phyloP scores from a whole-genome alignment of 37 sponge, comb jelly and placozoan genomes.

The Crambe crambe region DNA sequence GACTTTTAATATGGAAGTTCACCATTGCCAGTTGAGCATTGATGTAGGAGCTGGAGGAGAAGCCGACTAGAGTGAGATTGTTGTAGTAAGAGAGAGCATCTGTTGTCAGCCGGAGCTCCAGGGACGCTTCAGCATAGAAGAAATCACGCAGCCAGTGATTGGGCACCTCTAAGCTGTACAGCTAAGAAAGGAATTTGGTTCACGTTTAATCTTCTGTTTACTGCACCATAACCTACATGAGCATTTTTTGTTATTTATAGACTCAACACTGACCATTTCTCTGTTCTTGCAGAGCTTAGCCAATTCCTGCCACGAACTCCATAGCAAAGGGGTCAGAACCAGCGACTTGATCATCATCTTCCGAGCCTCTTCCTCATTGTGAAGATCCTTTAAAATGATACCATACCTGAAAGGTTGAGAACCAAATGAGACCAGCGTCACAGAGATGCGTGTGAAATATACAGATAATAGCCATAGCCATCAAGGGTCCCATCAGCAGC shows the following conservation, averaged over 20 bases:
- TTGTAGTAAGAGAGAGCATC: constrained; percentile 83
- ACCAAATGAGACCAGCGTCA: not conserved
- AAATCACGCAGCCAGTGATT: constrained; percentile 89
- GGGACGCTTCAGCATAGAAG: constrained; percentile 73
- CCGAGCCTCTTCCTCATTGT: constrained; percentile 28
- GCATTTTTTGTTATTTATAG: no score
- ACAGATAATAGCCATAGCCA: constrained; percentile 78
- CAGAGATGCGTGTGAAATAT: not conserved
- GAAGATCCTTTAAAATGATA: constrained; percentile 62
- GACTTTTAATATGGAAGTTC: constrained; percentile 67
- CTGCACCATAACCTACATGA: no score
- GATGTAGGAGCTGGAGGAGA: constrained; percentile 57
- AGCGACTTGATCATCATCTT: constrained; percentile 54
- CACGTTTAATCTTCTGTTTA: not conserved
- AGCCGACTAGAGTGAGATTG: constrained; percentile 50
- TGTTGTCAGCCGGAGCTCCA: constrained; percentile 65
- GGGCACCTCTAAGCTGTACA: constrained; percentile 65
- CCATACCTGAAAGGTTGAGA: constrained; percentile 61
- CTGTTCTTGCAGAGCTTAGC: constrained; percentile 64
- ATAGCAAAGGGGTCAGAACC: constrained; percentile 61
- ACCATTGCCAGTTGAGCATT: constrained; percentile 65
- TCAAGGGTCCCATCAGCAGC: constrained; percentile 32
- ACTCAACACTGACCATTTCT: constrained; percentile 69
- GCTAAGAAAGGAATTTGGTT: constrained; percentile 33
- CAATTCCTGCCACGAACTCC: constrained; percentile 83